Evolutionary conservation across 2,888 invertebrate genomes (phyloP), one percentile per base, ranked within the genome.

Genomic region (Campoletis raptor): DNA sequence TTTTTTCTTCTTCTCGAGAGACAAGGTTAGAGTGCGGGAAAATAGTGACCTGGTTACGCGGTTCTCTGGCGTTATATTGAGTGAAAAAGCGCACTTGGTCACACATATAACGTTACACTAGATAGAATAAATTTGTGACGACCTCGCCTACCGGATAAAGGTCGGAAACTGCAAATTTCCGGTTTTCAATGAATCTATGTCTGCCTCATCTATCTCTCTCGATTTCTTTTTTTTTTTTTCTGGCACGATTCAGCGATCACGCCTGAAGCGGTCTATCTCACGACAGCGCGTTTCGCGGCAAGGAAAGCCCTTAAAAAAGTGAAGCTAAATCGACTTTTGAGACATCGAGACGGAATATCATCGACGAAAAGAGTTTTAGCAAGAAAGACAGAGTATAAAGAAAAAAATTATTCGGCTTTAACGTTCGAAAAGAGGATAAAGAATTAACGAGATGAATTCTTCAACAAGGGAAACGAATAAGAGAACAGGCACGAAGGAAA

Each of bases 131-230:
- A 86, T 86, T 84, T 73, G 81, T 81, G 81, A 81, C 83, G 83
- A 86, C 83, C 86, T 86, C 86, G 86, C 81, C 83, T 86, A 84
- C 86, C 85, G 85, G 83, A 87, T 83, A 74, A 83, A 85, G 81
- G 73, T 87, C 83, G 85, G 85, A 87, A 87, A 87, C 85, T 87
- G 83, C 85, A 85, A 87, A 87, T 87, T 87, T 87, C 87, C 87
- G 87, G 81, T 87, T 87, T 83, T 70, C 85, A 85, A 85, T 87
- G 87, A 87, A 87, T 83, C 80, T 73, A 40, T 80, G 74, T 79
- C 80, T 80, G 36, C 36, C 57, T 69, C 48, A 12, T 52, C 73
- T 42, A 45, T 70, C 76, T 52, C 70, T 76, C 74, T 45, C 10
- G 70, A 54, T 37, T 24, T 40, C 30, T 37, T n/a, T 54, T 40